These are phyloP conservation scores for Oryzaephilus surinamensis DNA, from an alignment of 1,140 invertebrate species.

Conservation along the genomic window DNA sequence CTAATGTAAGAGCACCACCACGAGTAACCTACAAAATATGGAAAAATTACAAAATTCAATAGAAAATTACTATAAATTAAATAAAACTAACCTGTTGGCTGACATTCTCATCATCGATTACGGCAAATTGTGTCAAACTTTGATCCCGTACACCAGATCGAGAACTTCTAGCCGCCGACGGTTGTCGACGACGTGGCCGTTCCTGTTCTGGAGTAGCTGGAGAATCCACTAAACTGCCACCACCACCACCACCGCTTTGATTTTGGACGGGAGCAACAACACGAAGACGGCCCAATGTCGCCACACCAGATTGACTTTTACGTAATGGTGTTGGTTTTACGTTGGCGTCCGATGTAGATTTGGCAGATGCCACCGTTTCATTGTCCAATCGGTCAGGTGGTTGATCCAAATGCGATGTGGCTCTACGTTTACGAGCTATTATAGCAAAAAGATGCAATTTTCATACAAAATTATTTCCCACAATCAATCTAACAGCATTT, in stretches of 20 bases:
- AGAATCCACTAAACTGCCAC: constrained; percentile 27
- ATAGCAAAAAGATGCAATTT: background rate
- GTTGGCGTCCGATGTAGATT: constrained; percentile 29
- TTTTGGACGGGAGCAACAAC: constrained; percentile 42
- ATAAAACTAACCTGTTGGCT: constrained; percentile 87
- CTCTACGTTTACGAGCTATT: constrained; percentile 26
- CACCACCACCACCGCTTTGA: constrained; percentile 9
- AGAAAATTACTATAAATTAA: constrained; percentile 14
- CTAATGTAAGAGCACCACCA: constrained; percentile 67
- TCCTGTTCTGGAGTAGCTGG: constrained; percentile 35
- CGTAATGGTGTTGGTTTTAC: constrained; percentile 29
- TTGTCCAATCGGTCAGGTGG: constrained; percentile 32
- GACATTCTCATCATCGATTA: constrained; percentile 88
- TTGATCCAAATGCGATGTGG: constrained; percentile 34
- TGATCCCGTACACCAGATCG: constrained; percentile 41
- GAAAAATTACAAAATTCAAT: too few species aligned
- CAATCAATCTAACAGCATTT: too few species aligned
- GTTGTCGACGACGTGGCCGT: constrained; percentile 28
- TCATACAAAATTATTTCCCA: background rate
- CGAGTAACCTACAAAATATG: constrained; percentile 62
- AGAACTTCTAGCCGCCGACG: constrained; percentile 30
- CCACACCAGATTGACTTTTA: constrained; percentile 35
- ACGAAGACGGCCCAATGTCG: constrained; percentile 48
- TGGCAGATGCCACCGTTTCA: constrained; percentile 29
- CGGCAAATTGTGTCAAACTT: constrained; percentile 73